phyloP scores from a whole-genome alignment of 2,113 vertebrate species.

The Spermophilus dauricus region DNA sequence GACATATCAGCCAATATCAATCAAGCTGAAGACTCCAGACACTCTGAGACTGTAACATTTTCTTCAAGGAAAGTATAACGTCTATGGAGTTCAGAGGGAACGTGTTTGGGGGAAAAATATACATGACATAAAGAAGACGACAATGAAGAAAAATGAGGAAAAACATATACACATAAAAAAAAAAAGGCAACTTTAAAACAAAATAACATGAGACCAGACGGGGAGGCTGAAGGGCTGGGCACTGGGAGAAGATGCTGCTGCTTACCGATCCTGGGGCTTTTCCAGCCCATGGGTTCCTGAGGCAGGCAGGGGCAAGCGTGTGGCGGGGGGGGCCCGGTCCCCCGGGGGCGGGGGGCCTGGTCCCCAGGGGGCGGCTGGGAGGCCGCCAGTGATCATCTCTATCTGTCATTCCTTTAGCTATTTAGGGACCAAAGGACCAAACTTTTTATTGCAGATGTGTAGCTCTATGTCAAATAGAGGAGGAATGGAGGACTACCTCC shows the following conservation, averaged over 20 bases:
- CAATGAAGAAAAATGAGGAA: constrained; percentile 80
- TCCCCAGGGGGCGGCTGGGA: constrained; percentile 88
- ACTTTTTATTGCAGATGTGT: constrained; percentile 99
- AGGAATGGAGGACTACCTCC: constrained; percentile 87
- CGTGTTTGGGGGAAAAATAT: constrained; percentile 86
- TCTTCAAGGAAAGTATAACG: constrained; percentile 92
- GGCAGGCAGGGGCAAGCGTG: constrained; percentile 76
- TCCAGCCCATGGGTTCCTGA: constrained; percentile 82
- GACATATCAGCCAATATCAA: constrained; percentile 93
- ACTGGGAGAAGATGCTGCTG: constrained; percentile 90
- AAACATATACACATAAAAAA: constrained; percentile 47
- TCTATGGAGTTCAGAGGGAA: constrained; percentile 91
- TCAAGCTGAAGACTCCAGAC: constrained; percentile 93
- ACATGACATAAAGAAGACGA: constrained; percentile 78
- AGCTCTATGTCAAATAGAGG: constrained; percentile 96
- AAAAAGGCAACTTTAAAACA: constrained; percentile 86
- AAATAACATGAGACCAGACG: constrained; percentile 86
- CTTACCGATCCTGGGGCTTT: constrained; percentile 86
- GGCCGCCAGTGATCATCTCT: constrained; percentile 95
- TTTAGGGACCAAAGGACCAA: constrained; percentile 99
- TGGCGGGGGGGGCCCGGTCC: constrained; percentile 75
- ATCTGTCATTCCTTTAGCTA: constrained; percentile 99
- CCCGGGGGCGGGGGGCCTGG: constrained; percentile 79
- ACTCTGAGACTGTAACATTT: constrained; percentile 92
- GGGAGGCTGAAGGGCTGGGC: constrained; percentile 89